Evolutionary conservation across 2,113 vertebrate species (phyloP).

Genomic region (Clarias macrocephalus): DNA sequence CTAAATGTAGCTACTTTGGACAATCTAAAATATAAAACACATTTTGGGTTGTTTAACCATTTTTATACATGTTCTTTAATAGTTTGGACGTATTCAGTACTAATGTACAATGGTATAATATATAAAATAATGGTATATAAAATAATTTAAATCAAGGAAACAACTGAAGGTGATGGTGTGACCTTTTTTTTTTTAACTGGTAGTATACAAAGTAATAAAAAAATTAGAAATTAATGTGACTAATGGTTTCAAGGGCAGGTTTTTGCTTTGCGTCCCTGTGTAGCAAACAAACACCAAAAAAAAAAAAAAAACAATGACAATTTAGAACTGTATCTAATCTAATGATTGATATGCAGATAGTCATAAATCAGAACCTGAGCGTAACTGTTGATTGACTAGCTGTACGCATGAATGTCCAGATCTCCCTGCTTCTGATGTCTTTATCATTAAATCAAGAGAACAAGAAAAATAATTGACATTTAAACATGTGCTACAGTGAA

Average conservation of each 20-base stretch:
- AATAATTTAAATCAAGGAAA: no score
- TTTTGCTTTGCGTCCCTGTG: not conserved
- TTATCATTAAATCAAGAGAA: slow-evolving; percentile 2
- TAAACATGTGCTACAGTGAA: not conserved
- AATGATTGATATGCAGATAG: not conserved
- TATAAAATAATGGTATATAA: no score
- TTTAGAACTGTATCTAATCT: not conserved
- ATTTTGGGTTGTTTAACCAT: no score
- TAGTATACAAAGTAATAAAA: no score
- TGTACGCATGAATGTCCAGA: not conserved
- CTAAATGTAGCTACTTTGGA: no score
- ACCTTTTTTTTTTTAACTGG: no score
- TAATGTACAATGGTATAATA: no score
- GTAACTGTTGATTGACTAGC: slow-evolving; percentile 18
- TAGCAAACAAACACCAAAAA: not conserved
- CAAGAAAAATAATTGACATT: not conserved
- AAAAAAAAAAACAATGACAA: no score
- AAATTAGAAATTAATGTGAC: not conserved
- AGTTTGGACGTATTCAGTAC: no score
- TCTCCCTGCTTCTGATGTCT: not conserved
- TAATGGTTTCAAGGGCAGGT: not conserved
- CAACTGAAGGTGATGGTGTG: no score
- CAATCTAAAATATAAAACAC: no score
- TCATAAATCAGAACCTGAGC: not conserved
- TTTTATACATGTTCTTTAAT: no score